A percentile compares a stretch with the other conserved stretches of the same genome.
phyloP scores from a whole-genome alignment of 1,140 invertebrate species.

The Brachionus asplanchnoidis region DNA sequence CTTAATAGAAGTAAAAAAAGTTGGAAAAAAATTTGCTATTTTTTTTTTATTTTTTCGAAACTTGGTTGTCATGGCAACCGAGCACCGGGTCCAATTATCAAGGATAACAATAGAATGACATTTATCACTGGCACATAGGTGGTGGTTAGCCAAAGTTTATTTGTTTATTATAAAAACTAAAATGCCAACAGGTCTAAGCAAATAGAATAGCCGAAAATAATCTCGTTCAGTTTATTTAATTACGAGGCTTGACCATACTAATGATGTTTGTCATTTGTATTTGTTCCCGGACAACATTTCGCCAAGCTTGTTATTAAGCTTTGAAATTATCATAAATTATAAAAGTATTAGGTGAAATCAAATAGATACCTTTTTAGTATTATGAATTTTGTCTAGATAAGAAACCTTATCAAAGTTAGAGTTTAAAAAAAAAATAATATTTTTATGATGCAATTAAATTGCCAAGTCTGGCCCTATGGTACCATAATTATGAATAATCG shows the following conservation, averaged over 20 bases:
- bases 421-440: not conserved
- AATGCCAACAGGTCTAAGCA: conserved; percentile 17
- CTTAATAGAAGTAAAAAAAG: not conserved
- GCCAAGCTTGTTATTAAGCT: not conserved
- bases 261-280: not conserved
- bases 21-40: not conserved
- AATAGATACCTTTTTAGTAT: not conserved
- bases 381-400: conserved; percentile 30
- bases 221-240: conserved; percentile 10
- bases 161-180: not conserved
- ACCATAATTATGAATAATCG: not conserved
- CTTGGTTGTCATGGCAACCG: not conserved
- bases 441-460: not conserved
- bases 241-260: conserved; percentile 20
- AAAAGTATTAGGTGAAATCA: not conserved
- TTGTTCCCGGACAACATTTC: not conserved
- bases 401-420: not conserved
- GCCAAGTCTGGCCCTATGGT: not conserved
- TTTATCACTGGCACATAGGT: not conserved
- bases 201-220: not conserved
- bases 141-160: not conserved
- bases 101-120: not conserved
- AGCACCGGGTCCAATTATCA: not conserved
- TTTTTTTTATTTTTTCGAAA: not conserved
- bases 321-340: conserved; percentile 20